Evolutionary conservation across 2,113 vertebrate genomes (phyloP).

Genomic region (Nycticebus coucang): DNA sequence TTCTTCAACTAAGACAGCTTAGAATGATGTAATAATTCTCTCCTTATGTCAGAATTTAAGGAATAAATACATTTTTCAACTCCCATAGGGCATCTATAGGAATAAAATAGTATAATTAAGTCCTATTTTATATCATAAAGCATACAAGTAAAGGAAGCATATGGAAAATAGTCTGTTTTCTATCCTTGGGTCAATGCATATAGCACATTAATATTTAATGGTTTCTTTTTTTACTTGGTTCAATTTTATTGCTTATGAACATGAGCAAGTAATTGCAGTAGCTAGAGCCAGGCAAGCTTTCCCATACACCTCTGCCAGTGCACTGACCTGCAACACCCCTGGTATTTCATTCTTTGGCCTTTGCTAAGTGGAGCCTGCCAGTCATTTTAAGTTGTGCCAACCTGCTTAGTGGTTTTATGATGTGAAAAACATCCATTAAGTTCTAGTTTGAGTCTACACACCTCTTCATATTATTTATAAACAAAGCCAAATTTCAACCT

Average conservation of each 20-base stretch:
- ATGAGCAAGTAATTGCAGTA: conserved; percentile 52
- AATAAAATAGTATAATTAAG: conserved; percentile 42
- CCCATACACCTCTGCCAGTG: conserved; percentile 70
- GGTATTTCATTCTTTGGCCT: conserved; percentile 77
- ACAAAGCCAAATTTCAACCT: conserved; percentile 67
- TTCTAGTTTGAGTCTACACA: conserved; percentile 63
- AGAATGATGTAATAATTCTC: not conserved
- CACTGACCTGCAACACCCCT: conserved; percentile 77
- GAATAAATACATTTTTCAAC: not conserved
- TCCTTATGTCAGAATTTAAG: conserved; percentile 18
- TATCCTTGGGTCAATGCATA: not conserved
- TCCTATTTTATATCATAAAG: conserved; percentile 8
- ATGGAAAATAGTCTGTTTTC: conserved; percentile 26
- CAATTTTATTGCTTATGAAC: conserved; percentile 64
- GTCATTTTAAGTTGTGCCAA: conserved; percentile 80
- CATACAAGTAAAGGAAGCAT: conserved; percentile 50
- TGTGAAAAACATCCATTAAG: conserved; percentile 77
- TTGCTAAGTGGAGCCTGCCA: conserved; percentile 79
- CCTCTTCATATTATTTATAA: conserved; percentile 72
- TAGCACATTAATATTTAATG: conserved; percentile 33
- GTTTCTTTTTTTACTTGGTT: conserved; percentile 58
- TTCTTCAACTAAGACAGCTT: conserved; percentile 31
- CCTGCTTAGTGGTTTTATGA: conserved; percentile 71
- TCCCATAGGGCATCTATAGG: not conserved
- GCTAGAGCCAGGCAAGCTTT: conserved; percentile 63